A percentile compares a stretch with the other conserved stretches of the same genome.
phyloP scores from a whole-genome alignment of 2,113 vertebrate species.

The Burhinus oedicnemus region DNA sequence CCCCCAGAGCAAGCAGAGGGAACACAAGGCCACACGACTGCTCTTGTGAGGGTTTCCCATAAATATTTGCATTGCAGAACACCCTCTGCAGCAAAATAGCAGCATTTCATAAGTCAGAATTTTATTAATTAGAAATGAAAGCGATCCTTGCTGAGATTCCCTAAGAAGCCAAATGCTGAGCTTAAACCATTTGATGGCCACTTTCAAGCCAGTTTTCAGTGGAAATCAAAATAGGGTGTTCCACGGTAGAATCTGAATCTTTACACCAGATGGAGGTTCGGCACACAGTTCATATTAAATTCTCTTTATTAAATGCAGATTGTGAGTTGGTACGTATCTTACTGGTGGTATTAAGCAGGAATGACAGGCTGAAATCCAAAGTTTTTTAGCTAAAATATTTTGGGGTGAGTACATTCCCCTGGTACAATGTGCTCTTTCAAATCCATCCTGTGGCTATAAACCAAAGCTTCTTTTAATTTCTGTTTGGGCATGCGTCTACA shows the following conservation, averaged over 20 bases:
- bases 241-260: not conserved
- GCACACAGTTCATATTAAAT: fast-evolving
- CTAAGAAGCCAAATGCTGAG: not conserved
- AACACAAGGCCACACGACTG: not conserved
- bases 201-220: not conserved
- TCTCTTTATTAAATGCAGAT: not conserved
- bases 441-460: not conserved
- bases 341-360: not conserved
- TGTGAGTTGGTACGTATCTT: fast-evolving
- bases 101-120: not conserved
- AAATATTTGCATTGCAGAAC: constrained; percentile 42
- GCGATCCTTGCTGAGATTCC: not conserved
- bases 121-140: not conserved
- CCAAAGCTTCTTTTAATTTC: not conserved
- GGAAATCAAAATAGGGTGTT: not conserved
- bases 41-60: not conserved
- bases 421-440: not conserved
- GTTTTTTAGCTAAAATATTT: not conserved
- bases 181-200: not conserved
- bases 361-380: not conserved
- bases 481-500: not conserved
- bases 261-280: not conserved
- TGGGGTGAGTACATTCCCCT: not conserved
- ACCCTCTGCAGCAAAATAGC: not conserved
- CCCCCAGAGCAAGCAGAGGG: not conserved